A percentile compares a stretch with the other conserved stretches of the same genome.
phyloP scores from a whole-genome alignment of 2,797 vertebrate species.

The Anas flavirostris region DNA sequence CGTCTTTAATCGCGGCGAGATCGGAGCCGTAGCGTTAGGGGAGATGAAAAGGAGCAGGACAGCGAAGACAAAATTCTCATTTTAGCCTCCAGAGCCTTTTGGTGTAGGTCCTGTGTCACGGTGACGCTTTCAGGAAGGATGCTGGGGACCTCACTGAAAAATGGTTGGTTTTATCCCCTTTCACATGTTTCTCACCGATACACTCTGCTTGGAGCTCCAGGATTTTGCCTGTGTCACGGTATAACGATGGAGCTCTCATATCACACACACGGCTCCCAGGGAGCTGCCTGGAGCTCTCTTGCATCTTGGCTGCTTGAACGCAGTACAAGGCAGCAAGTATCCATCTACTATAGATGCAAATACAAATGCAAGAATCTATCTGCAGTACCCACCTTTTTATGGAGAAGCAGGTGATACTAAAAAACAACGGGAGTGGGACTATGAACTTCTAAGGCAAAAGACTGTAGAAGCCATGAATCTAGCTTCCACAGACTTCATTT shows the following conservation, averaged over 20 bases:
- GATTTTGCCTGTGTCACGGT: fast-evolving
- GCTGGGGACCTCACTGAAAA: fast-evolving
- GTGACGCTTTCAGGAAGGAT: fast-evolving
- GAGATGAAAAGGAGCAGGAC: neutral
- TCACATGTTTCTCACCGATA: fast-evolving
- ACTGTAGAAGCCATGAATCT: neutral
- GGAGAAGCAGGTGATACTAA: neutral
- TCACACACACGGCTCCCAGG: neutral
- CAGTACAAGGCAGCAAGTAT: neutral
- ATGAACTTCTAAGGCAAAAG: neutral
- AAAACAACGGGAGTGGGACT: neutral
- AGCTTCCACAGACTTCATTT: neutral
- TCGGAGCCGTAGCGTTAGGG: neutral
- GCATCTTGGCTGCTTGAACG: fast-evolving
- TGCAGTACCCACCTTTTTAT: neutral
- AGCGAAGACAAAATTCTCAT: neutral
- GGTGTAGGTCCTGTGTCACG: neutral
- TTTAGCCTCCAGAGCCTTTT: neutral
- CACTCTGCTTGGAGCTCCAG: neutral
- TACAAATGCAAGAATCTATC: neutral
- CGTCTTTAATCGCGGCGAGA: fast-evolving
- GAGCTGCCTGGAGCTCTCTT: neutral
- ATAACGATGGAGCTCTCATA: neutral
- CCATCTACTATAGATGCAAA: neutral
- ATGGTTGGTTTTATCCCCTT: fast-evolving